Conservation (phyloP, 2,888 invertebrate genomes). For the Drosophila quasianomalipes region DNA sequence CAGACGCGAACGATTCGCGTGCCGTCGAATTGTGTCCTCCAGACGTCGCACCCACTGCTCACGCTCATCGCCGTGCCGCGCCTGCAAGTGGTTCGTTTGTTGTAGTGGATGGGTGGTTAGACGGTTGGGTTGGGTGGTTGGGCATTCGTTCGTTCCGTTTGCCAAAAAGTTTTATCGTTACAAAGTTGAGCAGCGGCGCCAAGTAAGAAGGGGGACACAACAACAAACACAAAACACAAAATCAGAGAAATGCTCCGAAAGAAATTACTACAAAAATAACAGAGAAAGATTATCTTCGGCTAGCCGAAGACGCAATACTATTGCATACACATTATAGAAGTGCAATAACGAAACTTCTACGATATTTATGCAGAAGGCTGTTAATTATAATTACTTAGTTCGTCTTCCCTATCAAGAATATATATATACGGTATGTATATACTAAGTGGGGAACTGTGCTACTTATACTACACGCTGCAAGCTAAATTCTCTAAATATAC, state of each 20-base stretch:
- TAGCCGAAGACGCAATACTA: not conserved
- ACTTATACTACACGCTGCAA: not conserved
- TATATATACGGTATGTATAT: not conserved
- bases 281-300: not conserved
- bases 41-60: conserved; percentile 98
- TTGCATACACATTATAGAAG: not conserved
- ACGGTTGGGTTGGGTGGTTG: conserved; percentile 9
- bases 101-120: not conserved
- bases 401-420: not conserved
- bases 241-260: conserved; percentile 38
- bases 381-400: not conserved
- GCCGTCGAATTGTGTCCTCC: conserved; percentile 96
- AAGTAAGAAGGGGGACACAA: conserved; percentile 10
- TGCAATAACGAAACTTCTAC: no score
- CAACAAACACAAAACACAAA: conserved; percentile 38
- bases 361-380: no score
- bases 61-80: conserved; percentile 96
- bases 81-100: conserved; percentile 87
- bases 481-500: conserved; percentile 1
- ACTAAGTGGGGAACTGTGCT: not conserved
- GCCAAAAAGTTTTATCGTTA: conserved; percentile 74
- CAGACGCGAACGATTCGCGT: conserved; percentile 88
- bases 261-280: not conserved
- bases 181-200: conserved; percentile 36
- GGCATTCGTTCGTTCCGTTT: conserved; percentile 32